These are phyloP conservation scores for Hydrolagus affinis DNA, from an alignment of 2,113 vertebrate genomes.

Conservation along the genomic window DNA sequence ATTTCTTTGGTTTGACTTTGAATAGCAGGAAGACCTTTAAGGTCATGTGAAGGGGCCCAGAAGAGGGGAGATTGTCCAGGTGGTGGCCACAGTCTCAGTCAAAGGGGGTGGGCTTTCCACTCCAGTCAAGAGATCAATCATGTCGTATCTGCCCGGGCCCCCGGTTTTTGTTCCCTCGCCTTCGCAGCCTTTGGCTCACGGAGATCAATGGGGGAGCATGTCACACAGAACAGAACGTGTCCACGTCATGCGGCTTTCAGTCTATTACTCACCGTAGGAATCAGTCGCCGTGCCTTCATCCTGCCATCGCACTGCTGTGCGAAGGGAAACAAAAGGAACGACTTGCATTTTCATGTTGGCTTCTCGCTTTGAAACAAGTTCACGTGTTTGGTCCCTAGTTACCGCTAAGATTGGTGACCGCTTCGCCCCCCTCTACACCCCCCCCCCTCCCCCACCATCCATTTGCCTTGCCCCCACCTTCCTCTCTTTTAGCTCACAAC, in stretches of 20 bases:
- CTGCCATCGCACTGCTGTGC: neutral
- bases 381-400: no score
- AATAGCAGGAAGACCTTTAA: neutral
- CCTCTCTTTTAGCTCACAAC: no score
- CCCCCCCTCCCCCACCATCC: no score
- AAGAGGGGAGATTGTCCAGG: neutral
- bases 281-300: neutral
- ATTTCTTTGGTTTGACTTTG: conserved; percentile 16
- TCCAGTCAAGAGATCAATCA: neutral
- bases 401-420: no score
- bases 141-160: neutral
- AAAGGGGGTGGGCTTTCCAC: no score
- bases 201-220: neutral
- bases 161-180: neutral
- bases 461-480: no score
- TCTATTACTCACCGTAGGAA: no score
- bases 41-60: neutral
- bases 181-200: neutral
- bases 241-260: no score
- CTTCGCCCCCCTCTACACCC: no score
- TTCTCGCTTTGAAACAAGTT: no score
- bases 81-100: neutral
- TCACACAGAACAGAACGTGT: neutral
- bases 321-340: no score
- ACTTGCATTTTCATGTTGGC: no score